Evolutionary conservation across 2,113 vertebrate genomes (phyloP).

Genomic region (Protobothrops mucrosquamatus): DNA sequence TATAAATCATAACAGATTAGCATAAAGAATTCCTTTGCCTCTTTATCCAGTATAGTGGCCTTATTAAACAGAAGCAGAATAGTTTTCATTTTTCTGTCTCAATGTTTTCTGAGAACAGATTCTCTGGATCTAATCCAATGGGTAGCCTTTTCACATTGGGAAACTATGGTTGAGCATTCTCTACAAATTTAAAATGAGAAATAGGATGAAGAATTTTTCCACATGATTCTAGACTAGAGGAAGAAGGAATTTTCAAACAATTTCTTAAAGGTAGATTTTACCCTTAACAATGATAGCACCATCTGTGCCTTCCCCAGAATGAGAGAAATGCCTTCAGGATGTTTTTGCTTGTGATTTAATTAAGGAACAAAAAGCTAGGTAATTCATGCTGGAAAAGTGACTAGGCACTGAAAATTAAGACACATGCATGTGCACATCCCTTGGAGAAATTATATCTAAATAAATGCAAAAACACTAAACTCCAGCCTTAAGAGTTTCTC

Average conservation of each 20-base stretch:
- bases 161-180: not conserved
- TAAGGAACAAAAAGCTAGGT: not conserved
- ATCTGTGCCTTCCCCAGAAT: not conserved
- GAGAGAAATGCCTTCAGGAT: not conserved
- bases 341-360: not conserved
- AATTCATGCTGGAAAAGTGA: not conserved
- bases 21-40: not conserved
- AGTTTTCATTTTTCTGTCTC: not conserved
- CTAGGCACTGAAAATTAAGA: not conserved
- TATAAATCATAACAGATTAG: not conserved
- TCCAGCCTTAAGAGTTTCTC: not conserved
- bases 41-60: not conserved
- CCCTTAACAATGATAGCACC: not conserved
- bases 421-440: not conserved
- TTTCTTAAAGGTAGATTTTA: not conserved
- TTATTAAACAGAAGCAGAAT: not conserved
- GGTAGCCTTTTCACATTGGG: not conserved
- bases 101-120: not conserved
- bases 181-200: not conserved
- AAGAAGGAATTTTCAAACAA: not conserved
- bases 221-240: not conserved
- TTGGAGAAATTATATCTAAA: not conserved
- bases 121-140: too few species aligned
- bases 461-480: not conserved
- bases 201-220: not conserved